Evolutionary conservation across 37 sponge, comb jelly and placozoan genomes (phyloP).

Genomic region (Halichondria panicea): DNA sequence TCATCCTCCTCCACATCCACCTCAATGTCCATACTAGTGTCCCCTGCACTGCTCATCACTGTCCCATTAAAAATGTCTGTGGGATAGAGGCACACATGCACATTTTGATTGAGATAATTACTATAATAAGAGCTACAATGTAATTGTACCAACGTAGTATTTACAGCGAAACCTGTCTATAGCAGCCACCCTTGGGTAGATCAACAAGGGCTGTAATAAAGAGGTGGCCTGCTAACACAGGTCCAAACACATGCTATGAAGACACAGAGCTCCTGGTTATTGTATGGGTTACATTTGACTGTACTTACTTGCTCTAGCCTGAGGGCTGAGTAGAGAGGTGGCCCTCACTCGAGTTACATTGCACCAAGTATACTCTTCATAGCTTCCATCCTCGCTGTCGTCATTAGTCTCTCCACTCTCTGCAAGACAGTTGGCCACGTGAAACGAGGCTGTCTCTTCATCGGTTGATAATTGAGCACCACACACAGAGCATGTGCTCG

Average conservation of each 20-base stretch:
- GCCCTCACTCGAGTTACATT: conserved; percentile 36
- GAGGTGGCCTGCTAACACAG: too few species aligned
- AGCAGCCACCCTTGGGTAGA: too few species aligned
- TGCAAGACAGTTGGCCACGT: not conserved
- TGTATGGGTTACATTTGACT: too few species aligned
- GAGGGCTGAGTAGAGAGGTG: conserved; percentile 24
- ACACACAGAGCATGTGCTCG: conserved; percentile 3
- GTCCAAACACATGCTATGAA: too few species aligned
- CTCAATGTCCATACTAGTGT: not conserved
- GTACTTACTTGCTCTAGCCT: conserved; percentile 40
- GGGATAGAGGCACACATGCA: not conserved
- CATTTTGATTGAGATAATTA: too few species aligned
- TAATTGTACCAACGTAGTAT: too few species aligned
- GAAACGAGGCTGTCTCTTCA: not conserved
- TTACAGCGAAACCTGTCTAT: too few species aligned
- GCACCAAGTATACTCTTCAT: conserved; percentile 47
- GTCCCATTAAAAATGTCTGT: conserved; percentile 36
- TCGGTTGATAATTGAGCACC: not conserved
- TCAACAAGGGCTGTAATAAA: too few species aligned
- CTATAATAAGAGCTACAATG: too few species aligned
- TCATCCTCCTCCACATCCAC: conserved; percentile 39
- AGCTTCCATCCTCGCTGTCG: conserved; percentile 8
- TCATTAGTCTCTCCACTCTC: not conserved
- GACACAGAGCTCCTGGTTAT: too few species aligned
- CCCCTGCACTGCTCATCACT: conserved; percentile 1